phyloP scores from a whole-genome alignment of 2,888 invertebrate species.

The Cotesia congregata region DNA sequence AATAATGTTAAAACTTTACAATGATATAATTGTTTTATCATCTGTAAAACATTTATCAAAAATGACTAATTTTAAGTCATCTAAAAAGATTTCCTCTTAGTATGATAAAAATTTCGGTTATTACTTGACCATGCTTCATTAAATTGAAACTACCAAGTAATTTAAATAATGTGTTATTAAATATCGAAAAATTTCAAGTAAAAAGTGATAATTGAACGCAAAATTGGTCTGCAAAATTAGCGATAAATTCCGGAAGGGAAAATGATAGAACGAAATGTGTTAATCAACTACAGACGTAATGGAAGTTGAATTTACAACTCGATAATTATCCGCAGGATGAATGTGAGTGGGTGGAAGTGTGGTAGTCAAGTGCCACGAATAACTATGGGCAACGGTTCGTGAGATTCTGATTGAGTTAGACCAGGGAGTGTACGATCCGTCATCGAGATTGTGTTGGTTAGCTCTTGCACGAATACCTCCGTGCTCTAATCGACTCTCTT shows the following conservation, averaged over 20 bases:
- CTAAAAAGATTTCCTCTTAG: no score
- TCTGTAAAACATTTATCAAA: no score
- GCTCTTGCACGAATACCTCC: constrained; percentile 48
- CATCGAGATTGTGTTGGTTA: constrained; percentile 50
- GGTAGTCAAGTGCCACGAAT: constrained; percentile 32
- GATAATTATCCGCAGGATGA: constrained; percentile 3
- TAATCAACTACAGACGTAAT: not conserved
- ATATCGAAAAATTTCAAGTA: no score
- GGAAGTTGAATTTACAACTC: not conserved
- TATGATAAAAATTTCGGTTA: no score
- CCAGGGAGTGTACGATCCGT: constrained; percentile 47
- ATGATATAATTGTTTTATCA: no score
- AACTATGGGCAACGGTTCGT: constrained; percentile 50
- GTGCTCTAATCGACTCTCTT: constrained; percentile 50
- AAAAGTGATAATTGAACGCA: no score
- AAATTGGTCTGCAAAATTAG: no score
- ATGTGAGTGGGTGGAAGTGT: not conserved
- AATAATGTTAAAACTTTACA: no score
- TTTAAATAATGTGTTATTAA: no score
- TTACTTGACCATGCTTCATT: no score
- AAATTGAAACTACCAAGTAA: no score
- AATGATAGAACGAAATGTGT: not conserved
- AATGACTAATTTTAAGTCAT: no score
- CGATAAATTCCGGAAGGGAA: not conserved
- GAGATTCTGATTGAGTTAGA: constrained; percentile 55